These are phyloP conservation scores for Dexiosoma caninum DNA, from an alignment of 2,888 invertebrate genomes.

Conservation along the genomic window DNA sequence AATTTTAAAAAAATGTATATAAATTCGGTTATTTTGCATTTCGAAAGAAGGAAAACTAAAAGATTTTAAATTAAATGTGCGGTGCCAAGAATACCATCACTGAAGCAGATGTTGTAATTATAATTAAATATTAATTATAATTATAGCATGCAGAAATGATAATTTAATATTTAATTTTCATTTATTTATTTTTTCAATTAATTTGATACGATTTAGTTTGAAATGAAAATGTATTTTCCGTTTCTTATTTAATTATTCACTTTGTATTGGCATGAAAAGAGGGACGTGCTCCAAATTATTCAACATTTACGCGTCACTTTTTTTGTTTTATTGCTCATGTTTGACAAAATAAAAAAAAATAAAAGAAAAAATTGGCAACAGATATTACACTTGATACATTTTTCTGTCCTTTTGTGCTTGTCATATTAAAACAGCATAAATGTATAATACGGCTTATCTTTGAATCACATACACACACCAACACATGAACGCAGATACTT, in stretches of 20 bases:
- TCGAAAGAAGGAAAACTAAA: no score
- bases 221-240: not conserved
- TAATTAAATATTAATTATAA: no score
- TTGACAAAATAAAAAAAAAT: not conserved
- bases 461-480: no score
- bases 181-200: not conserved
- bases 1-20: no score
- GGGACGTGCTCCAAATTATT: slow-evolving; percentile 25
- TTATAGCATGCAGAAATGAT: no score
- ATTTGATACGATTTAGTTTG: not conserved
- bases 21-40: no score
- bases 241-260: not conserved
- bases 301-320: slow-evolving; percentile 32
- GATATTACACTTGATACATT: slow-evolving; percentile 25
- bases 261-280: not conserved
- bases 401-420: not conserved
- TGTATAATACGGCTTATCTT: not conserved
- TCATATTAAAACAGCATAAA: not conserved
- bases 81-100: no score
- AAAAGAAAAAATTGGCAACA: slow-evolving; percentile 42
- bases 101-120: no score
- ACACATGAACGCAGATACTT: slow-evolving; percentile 14
- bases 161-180: not conserved
- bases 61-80: no score
- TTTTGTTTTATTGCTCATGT: slow-evolving; percentile 18